Evolutionary conservation across 1,140 invertebrate species (phyloP).

Genomic region (Psix sp.): DNA sequence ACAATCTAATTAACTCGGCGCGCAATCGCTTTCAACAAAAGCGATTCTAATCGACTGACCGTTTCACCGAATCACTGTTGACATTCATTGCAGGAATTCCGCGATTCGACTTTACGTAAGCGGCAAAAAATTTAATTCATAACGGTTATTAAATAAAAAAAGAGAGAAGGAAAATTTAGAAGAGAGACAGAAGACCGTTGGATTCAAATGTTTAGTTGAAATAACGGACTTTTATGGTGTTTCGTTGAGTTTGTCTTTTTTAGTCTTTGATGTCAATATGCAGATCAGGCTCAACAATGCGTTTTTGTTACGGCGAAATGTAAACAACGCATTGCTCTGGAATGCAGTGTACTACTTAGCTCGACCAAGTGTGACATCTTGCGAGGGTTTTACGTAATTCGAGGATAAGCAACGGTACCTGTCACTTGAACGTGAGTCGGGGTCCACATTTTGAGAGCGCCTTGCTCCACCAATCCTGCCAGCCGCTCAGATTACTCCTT

Average conservation of each 20-base stretch:
- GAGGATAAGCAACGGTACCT: constrained; percentile 71
- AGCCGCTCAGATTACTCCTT: not conserved
- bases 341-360: constrained; percentile 36
- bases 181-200: too few relatives aligned
- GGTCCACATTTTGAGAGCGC: constrained; percentile 83
- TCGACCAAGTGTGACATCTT: constrained; percentile 45
- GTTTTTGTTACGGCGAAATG: constrained; percentile 14
- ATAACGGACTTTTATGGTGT: too few relatives aligned
- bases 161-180: too few relatives aligned
- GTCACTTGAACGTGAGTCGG: constrained; percentile 91
- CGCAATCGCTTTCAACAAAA: too few relatives aligned
- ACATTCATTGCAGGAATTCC: constrained; percentile 1
- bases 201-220: too few relatives aligned
- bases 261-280: too few relatives aligned
- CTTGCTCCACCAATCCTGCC: too few relatives aligned
- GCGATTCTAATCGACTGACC: not conserved
- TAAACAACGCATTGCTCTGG: constrained; percentile 27
- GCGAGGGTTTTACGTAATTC: constrained; percentile 44
- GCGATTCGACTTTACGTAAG: not conserved
- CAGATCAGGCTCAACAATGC: too few relatives aligned
- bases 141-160: too few relatives aligned
- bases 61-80: not conserved
- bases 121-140: too few relatives aligned
- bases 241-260: too few relatives aligned
- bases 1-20: constrained; percentile 13